A percentile compares a stretch with the other conserved stretches of the same genome.
Conservation (phyloP, 2,888 invertebrate genomes). For the Drosophila sordidula region DNA sequence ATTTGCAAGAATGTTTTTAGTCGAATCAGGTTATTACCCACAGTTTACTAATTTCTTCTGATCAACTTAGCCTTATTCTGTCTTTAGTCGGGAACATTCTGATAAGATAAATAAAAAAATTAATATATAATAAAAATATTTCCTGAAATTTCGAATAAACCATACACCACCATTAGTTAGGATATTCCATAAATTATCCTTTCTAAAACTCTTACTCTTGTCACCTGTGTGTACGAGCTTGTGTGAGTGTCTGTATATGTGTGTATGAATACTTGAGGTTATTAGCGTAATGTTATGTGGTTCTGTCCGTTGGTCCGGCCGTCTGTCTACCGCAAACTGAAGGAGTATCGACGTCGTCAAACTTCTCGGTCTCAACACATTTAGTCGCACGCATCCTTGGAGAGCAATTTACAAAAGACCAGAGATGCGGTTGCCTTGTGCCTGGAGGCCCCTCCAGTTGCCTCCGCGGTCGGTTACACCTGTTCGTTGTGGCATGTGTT, state of each 20-base stretch:
- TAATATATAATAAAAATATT: too few relatives aligned
- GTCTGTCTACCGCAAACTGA: constrained; percentile 14
- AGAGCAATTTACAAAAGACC: constrained; percentile 58
- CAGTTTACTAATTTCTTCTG: neutral
- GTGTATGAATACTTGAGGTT: constrained; percentile 33
- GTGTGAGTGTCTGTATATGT: neutral
- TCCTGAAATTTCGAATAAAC: too few relatives aligned
- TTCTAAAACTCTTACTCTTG: neutral
- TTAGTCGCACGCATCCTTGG: constrained; percentile 56
- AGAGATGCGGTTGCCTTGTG: constrained; percentile 30
- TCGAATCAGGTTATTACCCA: neutral
- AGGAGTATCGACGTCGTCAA: constrained; percentile 46
- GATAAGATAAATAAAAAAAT: too few relatives aligned
- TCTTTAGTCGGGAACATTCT: neutral
- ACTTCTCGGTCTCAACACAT: constrained; percentile 29
- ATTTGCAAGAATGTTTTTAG: too few relatives aligned
- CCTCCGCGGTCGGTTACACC: constrained; percentile 21
- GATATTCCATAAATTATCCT: neutral
- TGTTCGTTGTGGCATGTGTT: constrained; percentile 36
- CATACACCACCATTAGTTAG: too few relatives aligned
- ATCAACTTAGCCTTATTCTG: neutral
- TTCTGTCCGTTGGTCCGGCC: constrained; percentile 9
- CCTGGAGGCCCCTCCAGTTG: neutral
- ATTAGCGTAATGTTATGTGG: constrained; percentile 54
- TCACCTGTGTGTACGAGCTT: neutral